These are phyloP conservation scores for Picathartes gymnocephalus DNA, from an alignment of 2,113 vertebrate genomes.

Conservation along the genomic window DNA sequence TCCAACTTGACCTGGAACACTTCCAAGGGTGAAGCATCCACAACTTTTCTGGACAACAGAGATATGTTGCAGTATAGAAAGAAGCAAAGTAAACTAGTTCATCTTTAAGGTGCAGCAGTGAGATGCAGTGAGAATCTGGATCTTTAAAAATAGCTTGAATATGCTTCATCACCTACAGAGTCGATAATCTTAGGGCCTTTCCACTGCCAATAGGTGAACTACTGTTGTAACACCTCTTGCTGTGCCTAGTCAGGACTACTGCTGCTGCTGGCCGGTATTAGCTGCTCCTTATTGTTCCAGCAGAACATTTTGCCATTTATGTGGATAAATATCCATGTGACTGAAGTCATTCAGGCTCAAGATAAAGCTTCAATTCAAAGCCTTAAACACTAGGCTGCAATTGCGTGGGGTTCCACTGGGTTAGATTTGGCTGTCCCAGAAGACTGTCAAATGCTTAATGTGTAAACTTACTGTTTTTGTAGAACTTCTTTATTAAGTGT, in stretches of 20 bases:
- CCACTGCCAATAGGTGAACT: background rate
- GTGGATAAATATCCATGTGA: background rate
- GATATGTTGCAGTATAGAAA: background rate
- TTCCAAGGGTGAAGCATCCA: background rate
- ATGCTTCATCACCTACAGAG: background rate
- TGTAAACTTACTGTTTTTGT: background rate
- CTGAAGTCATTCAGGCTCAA: background rate
- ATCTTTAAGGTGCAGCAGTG: background rate
- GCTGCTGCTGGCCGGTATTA: background rate
- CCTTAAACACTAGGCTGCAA: background rate
- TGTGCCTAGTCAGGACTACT: background rate
- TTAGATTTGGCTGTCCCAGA: background rate
- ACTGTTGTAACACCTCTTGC: background rate
- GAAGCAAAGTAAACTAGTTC: background rate
- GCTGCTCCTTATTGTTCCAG: background rate
- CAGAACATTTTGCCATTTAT: background rate
- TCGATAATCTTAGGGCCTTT: background rate
- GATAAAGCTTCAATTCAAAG: background rate
- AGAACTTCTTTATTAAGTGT: background rate
- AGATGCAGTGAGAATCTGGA: background rate
- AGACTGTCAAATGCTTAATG: background rate
- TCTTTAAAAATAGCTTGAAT: background rate
- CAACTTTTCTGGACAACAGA: background rate
- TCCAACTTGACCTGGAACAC: background rate
- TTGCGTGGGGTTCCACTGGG: background rate